A percentile compares a stretch with the other conserved stretches of the same genome.
Conservation (phyloP, 2,888 invertebrate genomes). For the Stenodera caucasica region DNA sequence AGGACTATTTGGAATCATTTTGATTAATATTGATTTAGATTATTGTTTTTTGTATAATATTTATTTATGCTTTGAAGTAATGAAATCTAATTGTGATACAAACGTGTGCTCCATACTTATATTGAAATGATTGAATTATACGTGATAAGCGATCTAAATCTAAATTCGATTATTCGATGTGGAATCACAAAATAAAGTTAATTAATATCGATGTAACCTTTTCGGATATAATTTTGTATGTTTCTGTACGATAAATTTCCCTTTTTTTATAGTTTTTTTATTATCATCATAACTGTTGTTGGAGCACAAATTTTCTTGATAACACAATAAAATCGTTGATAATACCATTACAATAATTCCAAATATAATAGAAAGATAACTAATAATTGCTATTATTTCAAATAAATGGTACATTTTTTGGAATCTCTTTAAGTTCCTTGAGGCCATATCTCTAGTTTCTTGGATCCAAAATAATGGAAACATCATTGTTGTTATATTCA, state of each 20-base stretch:
- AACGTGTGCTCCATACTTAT: neutral
- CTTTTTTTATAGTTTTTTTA: neutral
- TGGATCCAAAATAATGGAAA: neutral
- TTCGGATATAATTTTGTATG: neutral
- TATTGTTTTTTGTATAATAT: neutral
- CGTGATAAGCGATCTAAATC: neutral
- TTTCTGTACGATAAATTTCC: neutral
- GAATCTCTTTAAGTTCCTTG: too few species aligned
- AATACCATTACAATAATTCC: neutral
- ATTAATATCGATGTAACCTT: neutral
- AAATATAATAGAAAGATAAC: neutral
- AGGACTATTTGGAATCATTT: neutral
- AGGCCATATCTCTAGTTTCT: too few species aligned
- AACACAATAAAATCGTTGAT: neutral
- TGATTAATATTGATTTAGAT: neutral
- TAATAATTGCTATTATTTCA: neutral
- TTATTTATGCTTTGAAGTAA: neutral
- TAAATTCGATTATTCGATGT: neutral
- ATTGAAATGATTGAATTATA: neutral
- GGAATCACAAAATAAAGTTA: too few species aligned
- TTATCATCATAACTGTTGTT: neutral
- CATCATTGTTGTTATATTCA: neutral
- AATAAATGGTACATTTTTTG: too few species aligned
- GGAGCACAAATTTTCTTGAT: neutral
- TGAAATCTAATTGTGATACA: neutral